A percentile compares a stretch with the other conserved stretches of the same genome.
Evolutionary conservation across 1,140 invertebrate genomes (phyloP).

Genomic region (Holcopasites calliopsidis): DNA sequence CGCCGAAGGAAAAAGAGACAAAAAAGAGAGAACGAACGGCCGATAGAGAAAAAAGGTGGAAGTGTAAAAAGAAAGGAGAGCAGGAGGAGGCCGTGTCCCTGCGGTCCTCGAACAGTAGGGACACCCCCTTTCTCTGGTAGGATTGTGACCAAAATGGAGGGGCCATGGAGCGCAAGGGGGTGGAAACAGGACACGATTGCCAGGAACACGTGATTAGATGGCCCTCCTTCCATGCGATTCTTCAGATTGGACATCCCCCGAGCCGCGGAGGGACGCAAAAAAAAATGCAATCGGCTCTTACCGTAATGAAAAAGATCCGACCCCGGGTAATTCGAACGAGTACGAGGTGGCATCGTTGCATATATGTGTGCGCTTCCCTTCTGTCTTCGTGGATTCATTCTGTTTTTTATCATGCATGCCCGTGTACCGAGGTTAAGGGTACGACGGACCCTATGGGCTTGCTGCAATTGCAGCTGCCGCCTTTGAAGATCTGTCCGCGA

Average conservation of each 20-base stretch:
- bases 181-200: conserved; percentile 69
- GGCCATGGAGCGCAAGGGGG: conserved; percentile 37
- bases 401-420: neutral
- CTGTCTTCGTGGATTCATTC: neutral
- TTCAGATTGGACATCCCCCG: conserved; percentile 61
- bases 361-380: neutral
- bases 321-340: conserved; percentile 68
- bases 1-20: neutral
- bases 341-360: conserved; percentile 2
- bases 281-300: conserved; percentile 80
- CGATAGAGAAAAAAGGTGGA: neutral
- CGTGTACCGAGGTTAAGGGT: neutral
- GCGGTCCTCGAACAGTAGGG: conserved; percentile 60
- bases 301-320: conserved; percentile 77
- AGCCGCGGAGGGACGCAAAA: conserved; percentile 72
- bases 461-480: conserved; percentile 49
- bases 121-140: conserved; percentile 37
- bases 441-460: neutral
- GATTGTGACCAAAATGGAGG: conserved; percentile 62
- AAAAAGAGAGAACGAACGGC: neutral
- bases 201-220: conserved; percentile 74
- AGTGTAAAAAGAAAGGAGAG: conserved; percentile 30
- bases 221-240: conserved; percentile 65
- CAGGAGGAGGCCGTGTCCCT: conserved; percentile 52
- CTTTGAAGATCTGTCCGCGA: conserved; percentile 3